phyloP scores from a whole-genome alignment of 2,888 invertebrate genomes.

The Vanessa cardui region DNA sequence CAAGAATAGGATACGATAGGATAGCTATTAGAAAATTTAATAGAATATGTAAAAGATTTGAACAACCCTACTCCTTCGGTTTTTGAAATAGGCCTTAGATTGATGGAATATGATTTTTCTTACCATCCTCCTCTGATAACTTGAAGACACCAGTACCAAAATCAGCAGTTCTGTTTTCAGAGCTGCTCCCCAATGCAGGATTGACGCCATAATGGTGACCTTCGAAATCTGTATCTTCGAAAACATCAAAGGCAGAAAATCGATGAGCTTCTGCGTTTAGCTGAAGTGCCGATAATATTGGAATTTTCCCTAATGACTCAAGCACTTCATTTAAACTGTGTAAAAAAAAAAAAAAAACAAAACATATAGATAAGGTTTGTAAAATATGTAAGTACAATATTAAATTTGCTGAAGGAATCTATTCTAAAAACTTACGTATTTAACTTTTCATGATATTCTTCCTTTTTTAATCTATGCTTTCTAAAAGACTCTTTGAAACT shows the following conservation, averaged over 20 bases:
- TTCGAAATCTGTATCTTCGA: constrained; percentile 78
- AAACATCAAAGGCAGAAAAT: constrained; percentile 85
- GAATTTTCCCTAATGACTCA: constrained; percentile 90
- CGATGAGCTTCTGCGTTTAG: constrained; percentile 84
- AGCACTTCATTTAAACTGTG: constrained; percentile 89
- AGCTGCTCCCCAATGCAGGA: constrained; percentile 64
- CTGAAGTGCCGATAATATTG: constrained; percentile 89
- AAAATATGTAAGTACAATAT: too few species aligned
- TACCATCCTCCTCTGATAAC: constrained; percentile 77
- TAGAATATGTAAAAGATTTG: too few species aligned
- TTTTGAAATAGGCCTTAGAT: too few species aligned
- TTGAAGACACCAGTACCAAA: constrained; percentile 76
- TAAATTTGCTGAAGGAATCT: too few species aligned
- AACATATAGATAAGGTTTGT: background rate
- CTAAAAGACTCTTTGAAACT: constrained; percentile 88
- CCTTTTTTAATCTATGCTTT: constrained; percentile 88
- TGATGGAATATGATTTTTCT: constrained; percentile 35
- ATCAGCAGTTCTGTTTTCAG: constrained; percentile 68
- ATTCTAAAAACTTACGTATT: constrained; percentile 77
- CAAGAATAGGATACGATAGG: too few species aligned
- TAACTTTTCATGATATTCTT: constrained; percentile 87
- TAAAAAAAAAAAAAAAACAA: constrained; percentile 29
- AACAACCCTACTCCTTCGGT: too few species aligned
- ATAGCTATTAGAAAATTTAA: too few species aligned
- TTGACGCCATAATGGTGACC: constrained; percentile 68